phyloP scores from a whole-genome alignment of 2,888 invertebrate species.

The Eubasilissa splendida region DNA sequence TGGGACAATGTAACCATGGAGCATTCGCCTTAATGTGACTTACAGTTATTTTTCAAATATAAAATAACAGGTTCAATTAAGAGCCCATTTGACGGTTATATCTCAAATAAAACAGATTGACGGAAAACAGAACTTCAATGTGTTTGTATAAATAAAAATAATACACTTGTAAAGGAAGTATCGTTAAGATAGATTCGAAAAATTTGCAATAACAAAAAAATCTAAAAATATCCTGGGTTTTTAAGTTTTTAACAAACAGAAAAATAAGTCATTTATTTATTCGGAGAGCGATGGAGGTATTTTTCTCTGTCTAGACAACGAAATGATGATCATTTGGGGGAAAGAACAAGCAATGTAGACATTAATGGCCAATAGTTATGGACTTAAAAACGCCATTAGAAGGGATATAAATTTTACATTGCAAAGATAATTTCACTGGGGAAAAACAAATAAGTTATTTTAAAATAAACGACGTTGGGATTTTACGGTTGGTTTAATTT shows the following conservation, averaged over 20 bases:
- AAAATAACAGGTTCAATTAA: conserved; percentile 7
- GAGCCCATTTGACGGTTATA: background rate
- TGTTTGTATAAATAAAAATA: background rate
- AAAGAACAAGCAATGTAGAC: background rate
- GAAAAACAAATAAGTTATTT: too few relatives aligned
- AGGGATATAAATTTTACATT: conserved; percentile 7
- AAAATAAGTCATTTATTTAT: conserved; percentile 10
- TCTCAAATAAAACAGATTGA: background rate
- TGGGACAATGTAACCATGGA: conserved; percentile 11
- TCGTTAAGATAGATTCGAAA: too few relatives aligned
- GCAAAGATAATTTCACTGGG: background rate
- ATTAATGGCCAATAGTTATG: conserved; percentile 27
- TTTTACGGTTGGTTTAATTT: too few relatives aligned
- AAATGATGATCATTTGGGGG: conserved; percentile 17
- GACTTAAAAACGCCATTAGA: conserved; percentile 22
- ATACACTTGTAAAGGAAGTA: background rate
- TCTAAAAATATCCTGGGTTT: too few relatives aligned
- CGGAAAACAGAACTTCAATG: background rate
- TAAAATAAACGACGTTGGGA: too few relatives aligned
- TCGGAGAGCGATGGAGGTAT: background rate
- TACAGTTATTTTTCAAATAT: conserved; percentile 23
- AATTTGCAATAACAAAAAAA: too few relatives aligned
- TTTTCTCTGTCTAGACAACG: conserved; percentile 35
- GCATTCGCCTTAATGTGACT: conserved; percentile 1
- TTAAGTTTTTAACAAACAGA: background rate